Evolutionary conservation across 1,140 invertebrate genomes (phyloP).

Genomic region (Anthonomus grandis): DNA sequence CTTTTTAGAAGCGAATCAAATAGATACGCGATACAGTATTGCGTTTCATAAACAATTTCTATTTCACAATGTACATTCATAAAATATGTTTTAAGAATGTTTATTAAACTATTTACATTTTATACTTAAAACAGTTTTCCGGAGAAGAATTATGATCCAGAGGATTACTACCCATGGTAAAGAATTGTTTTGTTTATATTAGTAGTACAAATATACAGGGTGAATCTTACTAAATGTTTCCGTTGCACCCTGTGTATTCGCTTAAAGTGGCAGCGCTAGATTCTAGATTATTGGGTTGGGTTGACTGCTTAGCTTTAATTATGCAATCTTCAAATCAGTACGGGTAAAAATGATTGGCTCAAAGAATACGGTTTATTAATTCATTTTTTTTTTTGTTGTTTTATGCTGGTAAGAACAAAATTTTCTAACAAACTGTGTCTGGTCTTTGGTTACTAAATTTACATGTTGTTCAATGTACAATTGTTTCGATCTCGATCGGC

Average conservation of each 20-base stretch:
- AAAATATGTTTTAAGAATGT: too few species aligned
- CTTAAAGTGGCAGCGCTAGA: too few species aligned
- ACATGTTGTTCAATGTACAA: slow-evolving; percentile 22
- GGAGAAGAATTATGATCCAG: slow-evolving; percentile 64
- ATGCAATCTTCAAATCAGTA: background rate
- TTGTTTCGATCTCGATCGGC: too few species aligned
- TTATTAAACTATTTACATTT: slow-evolving; percentile 36
- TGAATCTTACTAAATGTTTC: too few species aligned
- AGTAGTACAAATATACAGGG: too few species aligned
- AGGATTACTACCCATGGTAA: slow-evolving; percentile 71
- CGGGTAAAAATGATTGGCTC: slow-evolving; percentile 21
- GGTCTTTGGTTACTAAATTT: slow-evolving; percentile 22
- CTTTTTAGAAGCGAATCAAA: too few species aligned
- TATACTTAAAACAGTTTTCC: slow-evolving; percentile 59
- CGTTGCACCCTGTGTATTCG: too few species aligned
- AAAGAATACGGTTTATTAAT: slow-evolving; percentile 7
- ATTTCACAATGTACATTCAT: too few species aligned
- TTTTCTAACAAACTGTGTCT: slow-evolving; percentile 17
- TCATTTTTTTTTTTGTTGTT: background rate
- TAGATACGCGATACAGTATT: too few species aligned
- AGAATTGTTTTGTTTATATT: slow-evolving; percentile 23
- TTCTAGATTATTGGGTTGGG: background rate
- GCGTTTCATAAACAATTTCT: too few species aligned
- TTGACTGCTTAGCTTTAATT: background rate
- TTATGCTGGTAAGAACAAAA: slow-evolving; percentile 24